Base-by-base conservation (phyloP, 2,888 invertebrate species). In the Rapana venosa region DNA sequence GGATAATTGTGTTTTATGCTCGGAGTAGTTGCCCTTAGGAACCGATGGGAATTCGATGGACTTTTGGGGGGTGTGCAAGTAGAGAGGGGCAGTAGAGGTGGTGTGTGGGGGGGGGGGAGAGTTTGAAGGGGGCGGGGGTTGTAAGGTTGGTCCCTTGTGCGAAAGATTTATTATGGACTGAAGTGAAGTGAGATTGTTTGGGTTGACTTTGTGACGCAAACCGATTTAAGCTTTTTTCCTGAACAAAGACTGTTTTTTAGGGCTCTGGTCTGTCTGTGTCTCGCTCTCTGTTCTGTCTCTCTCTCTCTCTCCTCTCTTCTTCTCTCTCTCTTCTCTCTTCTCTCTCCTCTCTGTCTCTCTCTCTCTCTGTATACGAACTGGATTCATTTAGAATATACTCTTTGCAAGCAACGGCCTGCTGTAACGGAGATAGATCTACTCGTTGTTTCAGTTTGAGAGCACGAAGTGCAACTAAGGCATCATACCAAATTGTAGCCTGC, bases 21-120 rank as follows among this genome's bases (percentile, higher is more conserved):
- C 86, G 30, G 32, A 35, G 61, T 58, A 30, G 32, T 22, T 61
- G 20, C 58, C 58, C 66, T 32, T 30, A 61, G 86, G 58, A 86
- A 86, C 86, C 86, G 61, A 86, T 86, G 86, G 61, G 32, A 66
- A 66, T 58, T 22, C 86, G 56, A 86, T 86, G 66, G 86, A 86
- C 61, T 84, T 36, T 36, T 0, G 47, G 17, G 13, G 13, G 32
- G 77, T 47, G 47, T 47, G 47, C 47, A 47, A 47, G 32, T 32
- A 32, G 35, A 35, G 17, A 79, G 77, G 77, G 47, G 47, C 2
- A 47, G 47, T 47, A 35, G 17, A 79, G 77, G 77, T 2, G 47
- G 8, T 5, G 47, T 47, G 32, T 13, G 32, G 32, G 35, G 8
- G 13, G n/a, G 32, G 20, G 32, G 32, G 15, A 77, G 32, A 30